phyloP scores from a whole-genome alignment of 2,888 invertebrate species.

The Cenopis cana region DNA sequence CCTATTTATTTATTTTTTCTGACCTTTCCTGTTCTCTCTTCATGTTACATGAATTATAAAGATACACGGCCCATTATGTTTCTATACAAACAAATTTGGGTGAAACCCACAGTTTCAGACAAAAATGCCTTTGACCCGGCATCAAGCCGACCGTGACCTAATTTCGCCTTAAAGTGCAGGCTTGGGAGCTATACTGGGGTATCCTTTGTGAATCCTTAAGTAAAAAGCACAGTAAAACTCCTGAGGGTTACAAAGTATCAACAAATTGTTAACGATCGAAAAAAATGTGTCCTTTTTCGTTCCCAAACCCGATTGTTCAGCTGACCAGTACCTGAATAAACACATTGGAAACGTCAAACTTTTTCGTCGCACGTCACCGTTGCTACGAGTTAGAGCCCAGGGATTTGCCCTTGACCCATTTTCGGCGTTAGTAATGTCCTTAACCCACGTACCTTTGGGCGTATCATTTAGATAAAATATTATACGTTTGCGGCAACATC shows the following conservation, averaged over 20 bases:
- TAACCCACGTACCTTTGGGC: conserved; percentile 38
- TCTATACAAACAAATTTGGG: conserved; percentile 16
- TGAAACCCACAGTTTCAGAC: conserved; percentile 22
- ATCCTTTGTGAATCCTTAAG: conserved; percentile 33
- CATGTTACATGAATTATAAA: conserved; percentile 7
- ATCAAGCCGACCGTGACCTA: conserved; percentile 51
- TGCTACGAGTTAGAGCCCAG: background rate
- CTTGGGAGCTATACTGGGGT: conserved; percentile 8
- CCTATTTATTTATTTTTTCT: background rate
- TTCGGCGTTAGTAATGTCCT: conserved; percentile 40
- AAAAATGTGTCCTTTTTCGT: conserved; percentile 19
- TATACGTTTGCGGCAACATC: conserved; percentile 37
- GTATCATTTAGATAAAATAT: conserved; percentile 47
- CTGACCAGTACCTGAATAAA: conserved; percentile 32
- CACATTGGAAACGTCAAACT: conserved; percentile 19
- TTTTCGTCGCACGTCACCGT: conserved; percentile 19
- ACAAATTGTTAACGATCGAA: conserved; percentile 7
- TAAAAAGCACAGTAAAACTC: background rate
- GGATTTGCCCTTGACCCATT: conserved; percentile 49
- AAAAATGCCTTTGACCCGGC: conserved; percentile 28
- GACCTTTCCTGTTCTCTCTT: conserved; percentile 17
- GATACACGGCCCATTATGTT: conserved; percentile 2
- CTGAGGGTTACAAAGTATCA: background rate
- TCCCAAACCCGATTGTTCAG: background rate
- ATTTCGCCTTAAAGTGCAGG: conserved; percentile 46